A percentile compares a stretch with the other conserved stretches of the same genome.
phyloP scores from a whole-genome alignment of 1,140 invertebrate genomes.

The Rhyzopertha dominica region DNA sequence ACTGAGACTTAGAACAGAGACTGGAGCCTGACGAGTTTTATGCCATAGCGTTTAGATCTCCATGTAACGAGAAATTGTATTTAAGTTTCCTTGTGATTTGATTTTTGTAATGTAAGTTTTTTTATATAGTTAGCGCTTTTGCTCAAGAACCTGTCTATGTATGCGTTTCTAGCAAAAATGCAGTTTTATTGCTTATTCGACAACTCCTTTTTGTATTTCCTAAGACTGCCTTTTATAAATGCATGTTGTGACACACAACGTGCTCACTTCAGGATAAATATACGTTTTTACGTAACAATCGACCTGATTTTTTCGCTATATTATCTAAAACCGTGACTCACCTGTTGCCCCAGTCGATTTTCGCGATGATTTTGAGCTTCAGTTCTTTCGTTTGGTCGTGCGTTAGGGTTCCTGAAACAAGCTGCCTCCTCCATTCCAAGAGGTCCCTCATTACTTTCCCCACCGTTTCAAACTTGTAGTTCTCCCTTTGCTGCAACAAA shows the following conservation, averaged over 20 bases:
- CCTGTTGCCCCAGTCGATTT: conserved; percentile 95
- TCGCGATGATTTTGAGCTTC: conserved; percentile 78
- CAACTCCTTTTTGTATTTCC: too few species aligned
- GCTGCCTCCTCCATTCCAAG: conserved; percentile 73
- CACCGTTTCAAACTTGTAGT: conserved; percentile 75
- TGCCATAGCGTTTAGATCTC: too few species aligned
- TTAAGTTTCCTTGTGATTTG: not conserved
- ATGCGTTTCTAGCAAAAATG: too few species aligned
- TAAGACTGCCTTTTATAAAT: not conserved
- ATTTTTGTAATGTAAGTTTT: not conserved
- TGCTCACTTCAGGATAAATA: too few species aligned
- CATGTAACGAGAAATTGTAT: not conserved
- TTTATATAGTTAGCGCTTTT: not conserved
- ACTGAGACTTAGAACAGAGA: conserved; percentile 64
- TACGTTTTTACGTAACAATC: too few species aligned
- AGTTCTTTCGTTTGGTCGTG: conserved; percentile 83
- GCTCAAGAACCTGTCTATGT: too few species aligned
- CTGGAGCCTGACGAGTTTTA: too few species aligned
- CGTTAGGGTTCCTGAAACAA: conserved; percentile 81
- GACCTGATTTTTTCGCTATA: not conserved
- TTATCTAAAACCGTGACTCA: conserved; percentile 53
- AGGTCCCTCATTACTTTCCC: conserved; percentile 85
- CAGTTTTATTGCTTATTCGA: too few species aligned
- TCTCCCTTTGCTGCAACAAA: conserved; percentile 65
- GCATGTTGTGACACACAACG: not conserved